phyloP scores from a whole-genome alignment of 2,888 invertebrate genomes.

The Asteroscopus sphinx region DNA sequence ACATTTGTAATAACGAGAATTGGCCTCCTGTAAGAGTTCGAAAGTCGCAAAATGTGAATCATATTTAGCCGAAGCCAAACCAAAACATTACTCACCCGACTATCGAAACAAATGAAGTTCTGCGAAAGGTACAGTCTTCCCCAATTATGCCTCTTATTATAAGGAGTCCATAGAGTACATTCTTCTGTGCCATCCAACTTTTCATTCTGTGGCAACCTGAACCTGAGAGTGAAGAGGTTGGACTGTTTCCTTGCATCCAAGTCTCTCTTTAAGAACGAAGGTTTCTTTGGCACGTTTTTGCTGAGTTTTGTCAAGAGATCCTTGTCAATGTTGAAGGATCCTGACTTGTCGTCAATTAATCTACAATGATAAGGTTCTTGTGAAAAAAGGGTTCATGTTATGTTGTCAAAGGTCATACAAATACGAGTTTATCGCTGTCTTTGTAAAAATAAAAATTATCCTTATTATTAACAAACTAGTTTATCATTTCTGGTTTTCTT shows the following conservation, averaged over 20 bases:
- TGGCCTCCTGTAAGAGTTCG: too few species aligned
- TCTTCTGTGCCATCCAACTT: constrained; percentile 98
- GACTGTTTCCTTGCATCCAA: constrained; percentile 98
- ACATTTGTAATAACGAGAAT: too few species aligned
- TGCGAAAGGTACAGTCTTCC: constrained; percentile 97
- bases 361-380: constrained; percentile 83
- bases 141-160: constrained; percentile 96
- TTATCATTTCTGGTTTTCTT: too few species aligned
- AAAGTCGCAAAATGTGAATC: too few species aligned
- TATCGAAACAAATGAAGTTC: constrained; percentile 98
- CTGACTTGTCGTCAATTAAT: constrained; percentile 96
- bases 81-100: constrained; percentile 92
- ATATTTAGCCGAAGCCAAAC: too few species aligned
- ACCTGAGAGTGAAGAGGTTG: constrained; percentile 95
- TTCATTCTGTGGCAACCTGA: constrained; percentile 96
- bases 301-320: constrained; percentile 95
- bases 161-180: constrained; percentile 98
- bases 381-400: background rate
- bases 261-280: constrained; percentile 97
- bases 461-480: too few species aligned
- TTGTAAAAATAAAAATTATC: too few species aligned
- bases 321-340: constrained; percentile 96
- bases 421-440: too few species aligned
- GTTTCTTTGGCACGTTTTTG: constrained; percentile 96
- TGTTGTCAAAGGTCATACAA: too few species aligned